These are phyloP conservation scores for Trematocara nigrifrons DNA, from an alignment of 2,113 vertebrate genomes.

Conservation along the genomic window DNA sequence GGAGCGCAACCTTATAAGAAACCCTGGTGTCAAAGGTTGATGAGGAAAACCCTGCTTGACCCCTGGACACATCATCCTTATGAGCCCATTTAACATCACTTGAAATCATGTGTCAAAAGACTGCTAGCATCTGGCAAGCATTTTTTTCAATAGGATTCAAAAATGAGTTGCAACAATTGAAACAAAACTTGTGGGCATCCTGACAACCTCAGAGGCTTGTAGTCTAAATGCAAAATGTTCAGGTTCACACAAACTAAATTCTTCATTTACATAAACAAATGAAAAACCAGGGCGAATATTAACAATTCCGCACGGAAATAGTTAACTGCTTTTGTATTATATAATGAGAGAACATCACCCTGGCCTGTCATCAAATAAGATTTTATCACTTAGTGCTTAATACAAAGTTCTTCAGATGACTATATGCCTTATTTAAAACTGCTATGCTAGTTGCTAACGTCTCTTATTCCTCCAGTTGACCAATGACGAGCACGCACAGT, in stretches of 20 bases:
- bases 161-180: not conserved
- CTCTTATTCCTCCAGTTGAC: not conserved
- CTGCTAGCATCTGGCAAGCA: constrained; percentile 44
- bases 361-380: not conserved
- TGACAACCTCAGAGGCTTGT: not conserved
- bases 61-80: constrained; percentile 55
- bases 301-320: not conserved
- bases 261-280: not conserved
- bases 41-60: constrained; percentile 68
- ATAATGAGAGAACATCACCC: not conserved
- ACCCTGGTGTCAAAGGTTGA: constrained; percentile 72
- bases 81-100: constrained; percentile 62
- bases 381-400: not conserved
- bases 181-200: not conserved
- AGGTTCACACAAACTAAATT: not conserved
- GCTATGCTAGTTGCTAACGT: not conserved
- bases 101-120: constrained; percentile 57
- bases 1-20: constrained; percentile 58
- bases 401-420: not conserved
- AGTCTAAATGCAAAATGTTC: not conserved
- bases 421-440: not conserved
- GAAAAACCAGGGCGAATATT: not conserved
- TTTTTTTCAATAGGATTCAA: constrained; percentile 37
- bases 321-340: not conserved
- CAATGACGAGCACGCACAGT: not conserved